phyloP scores from a whole-genome alignment of 2,888 invertebrate species.

The Drosophila kanekoi region DNA sequence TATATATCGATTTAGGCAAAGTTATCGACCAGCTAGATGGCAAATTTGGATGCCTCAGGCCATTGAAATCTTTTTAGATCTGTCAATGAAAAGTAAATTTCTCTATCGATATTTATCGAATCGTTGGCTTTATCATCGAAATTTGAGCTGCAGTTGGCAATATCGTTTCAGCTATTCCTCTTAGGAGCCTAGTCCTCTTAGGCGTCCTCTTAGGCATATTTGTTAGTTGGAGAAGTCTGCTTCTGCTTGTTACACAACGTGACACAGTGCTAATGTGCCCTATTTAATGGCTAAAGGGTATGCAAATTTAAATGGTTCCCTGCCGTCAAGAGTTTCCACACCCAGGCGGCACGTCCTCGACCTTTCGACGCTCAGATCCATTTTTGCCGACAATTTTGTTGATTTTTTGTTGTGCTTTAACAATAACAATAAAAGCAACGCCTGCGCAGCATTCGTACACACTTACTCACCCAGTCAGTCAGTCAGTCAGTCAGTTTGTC shows the following conservation, averaged over 20 bases:
- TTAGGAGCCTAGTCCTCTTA: no score
- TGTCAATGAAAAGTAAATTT: no score
- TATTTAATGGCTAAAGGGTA: not conserved
- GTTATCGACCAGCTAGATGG: no score
- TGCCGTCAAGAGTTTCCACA: not conserved
- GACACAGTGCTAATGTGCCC: not conserved
- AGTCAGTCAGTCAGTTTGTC: no score
- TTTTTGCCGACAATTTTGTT: slow-evolving; percentile 26
- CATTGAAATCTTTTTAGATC: no score
- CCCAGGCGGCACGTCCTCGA: slow-evolving; percentile 60
- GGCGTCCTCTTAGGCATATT: no score
- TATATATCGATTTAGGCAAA: no score
- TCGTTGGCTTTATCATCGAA: no score
- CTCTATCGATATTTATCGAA: no score
- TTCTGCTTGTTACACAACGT: not conserved
- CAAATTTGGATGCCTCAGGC: no score
- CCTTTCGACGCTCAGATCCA: slow-evolving; percentile 45
- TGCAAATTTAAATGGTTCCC: not conserved
- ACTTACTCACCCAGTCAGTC: slow-evolving; percentile 51
- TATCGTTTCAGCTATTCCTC: no score
- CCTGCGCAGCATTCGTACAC: slow-evolving; percentile 41
- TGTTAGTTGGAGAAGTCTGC: not conserved
- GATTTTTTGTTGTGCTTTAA: slow-evolving; percentile 18
- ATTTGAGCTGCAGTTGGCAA: no score
- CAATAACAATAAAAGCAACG: slow-evolving; percentile 65